Evolutionary conservation across 2,113 vertebrate species (phyloP).

Genomic region (Channa maculata): DNA sequence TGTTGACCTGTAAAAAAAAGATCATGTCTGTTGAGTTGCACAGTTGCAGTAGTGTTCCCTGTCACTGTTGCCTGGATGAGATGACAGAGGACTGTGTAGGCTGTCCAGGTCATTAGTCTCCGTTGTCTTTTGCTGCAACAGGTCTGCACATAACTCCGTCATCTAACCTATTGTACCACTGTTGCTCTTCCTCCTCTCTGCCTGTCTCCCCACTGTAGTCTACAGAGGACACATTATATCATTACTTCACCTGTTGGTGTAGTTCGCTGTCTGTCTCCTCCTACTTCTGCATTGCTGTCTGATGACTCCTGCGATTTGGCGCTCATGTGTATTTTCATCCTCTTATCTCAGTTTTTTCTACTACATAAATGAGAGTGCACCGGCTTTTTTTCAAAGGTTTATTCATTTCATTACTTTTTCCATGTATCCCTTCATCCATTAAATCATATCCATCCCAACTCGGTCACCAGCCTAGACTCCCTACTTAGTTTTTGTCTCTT

Average conservation of each 20-base stretch:
- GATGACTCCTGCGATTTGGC: slow-evolving; percentile 42
- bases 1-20: neutral
- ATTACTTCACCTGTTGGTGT: slow-evolving; percentile 48
- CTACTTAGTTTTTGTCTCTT: slow-evolving; percentile 8
- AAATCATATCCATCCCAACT: slow-evolving; percentile 50
- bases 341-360: slow-evolving; percentile 42
- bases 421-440: slow-evolving; percentile 42
- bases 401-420: slow-evolving; percentile 55
- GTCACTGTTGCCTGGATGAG: slow-evolving; percentile 28
- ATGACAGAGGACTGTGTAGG: slow-evolving; percentile 23
- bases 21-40: neutral
- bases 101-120: slow-evolving; percentile 24
- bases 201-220: slow-evolving; percentile 9
- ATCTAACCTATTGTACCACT: slow-evolving; percentile 14
- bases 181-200: slow-evolving; percentile 2
- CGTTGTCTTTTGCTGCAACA: neutral
- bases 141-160: neutral
- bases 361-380: slow-evolving; percentile 32
- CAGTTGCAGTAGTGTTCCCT: neutral
- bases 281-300: neutral
- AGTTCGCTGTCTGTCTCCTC: slow-evolving; percentile 4
- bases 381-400: slow-evolving; percentile 57
- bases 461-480: slow-evolving; percentile 24
- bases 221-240: slow-evolving; percentile 37
- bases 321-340: slow-evolving; percentile 64